Base-by-base conservation (phyloP, 2,888 invertebrate genomes). In the Watsonalla cultraria region DNA sequence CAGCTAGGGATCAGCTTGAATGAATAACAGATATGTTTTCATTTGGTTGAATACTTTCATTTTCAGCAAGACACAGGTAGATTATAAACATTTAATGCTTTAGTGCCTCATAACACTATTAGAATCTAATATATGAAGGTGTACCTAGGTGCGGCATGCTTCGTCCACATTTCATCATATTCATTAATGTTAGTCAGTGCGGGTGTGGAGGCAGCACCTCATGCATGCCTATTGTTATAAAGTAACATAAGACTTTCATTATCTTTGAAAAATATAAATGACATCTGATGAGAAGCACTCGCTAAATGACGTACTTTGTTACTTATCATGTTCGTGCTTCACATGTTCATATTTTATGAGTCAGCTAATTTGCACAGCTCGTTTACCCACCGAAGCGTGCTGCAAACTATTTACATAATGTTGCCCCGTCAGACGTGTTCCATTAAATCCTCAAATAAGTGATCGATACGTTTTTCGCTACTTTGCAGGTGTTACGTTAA, bases 321-420 rank as follows among this genome's bases (percentile, higher is more conserved):
- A 51, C 46, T 46, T 51, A 55, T 51, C 53, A 60, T 57, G 65
- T 63, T 75, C 76, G 71, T 73, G 74, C 70, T 76, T 76, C 68
- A 66, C 72, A 68, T 69, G 64, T 78, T 77, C 62, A 64, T 68
- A 78, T 80, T 79, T 79, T 74, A 72, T 74, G 74, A 74, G 67
- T 73, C 69, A 74, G 73, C 66, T 79, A 77, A 76, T 76, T 74
- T 73, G 74, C 76, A 65, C 72, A 76, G 61, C 70, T 76, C 76
- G 73, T 80, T 71, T 79, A 76, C 62, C 57, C 76, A 80, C 73
- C 76, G 72, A 78, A 75, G 78, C 79, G 75, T 78, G 74, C 58
- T 72, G 70, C 65, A 62, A 64, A 70, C 58, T 65, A 63, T 66
- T 60, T 63, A 65, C 66, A 57, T 55, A 61, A 58, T 64, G 60